Evolutionary conservation across 2,797 vertebrate species (phyloP).

Genomic region (Sternarchorhynchus goeldii): DNA sequence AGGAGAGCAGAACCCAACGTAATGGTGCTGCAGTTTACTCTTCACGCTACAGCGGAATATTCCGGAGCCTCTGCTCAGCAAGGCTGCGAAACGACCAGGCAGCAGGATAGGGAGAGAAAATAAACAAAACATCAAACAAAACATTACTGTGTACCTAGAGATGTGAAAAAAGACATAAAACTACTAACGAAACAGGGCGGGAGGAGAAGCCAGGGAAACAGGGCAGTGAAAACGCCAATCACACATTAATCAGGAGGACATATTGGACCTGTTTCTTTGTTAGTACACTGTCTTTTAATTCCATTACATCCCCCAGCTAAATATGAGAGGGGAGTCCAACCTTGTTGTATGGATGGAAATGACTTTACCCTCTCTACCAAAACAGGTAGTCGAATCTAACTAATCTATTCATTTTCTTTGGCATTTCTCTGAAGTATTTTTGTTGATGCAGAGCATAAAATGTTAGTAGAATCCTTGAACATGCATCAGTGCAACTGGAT

Average conservation of each 20-base stretch:
- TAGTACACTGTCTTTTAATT: too few species aligned
- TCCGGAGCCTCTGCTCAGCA: not conserved
- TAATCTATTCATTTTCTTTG: not conserved
- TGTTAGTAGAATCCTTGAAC: not conserved
- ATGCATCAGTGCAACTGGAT: not conserved
- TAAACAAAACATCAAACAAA: conserved; percentile 8
- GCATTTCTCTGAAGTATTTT: conserved; percentile 6
- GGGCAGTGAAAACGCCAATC: not conserved
- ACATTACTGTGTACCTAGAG: not conserved
- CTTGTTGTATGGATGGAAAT: too few species aligned
- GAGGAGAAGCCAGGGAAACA: not conserved
- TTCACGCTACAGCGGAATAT: not conserved
- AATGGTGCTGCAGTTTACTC: conserved; percentile 24
- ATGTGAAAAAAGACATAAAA: too few species aligned
- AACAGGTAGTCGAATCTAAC: not conserved
- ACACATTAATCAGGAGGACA: not conserved
- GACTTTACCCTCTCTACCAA: too few species aligned
- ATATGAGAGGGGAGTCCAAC: too few species aligned
- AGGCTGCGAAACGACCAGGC: conserved; percentile 9
- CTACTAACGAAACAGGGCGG: not conserved
- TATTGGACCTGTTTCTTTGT: too few species aligned
- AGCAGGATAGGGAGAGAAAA: conserved; percentile 1
- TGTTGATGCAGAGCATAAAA: not conserved
- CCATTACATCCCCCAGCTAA: too few species aligned
- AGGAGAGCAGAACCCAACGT: conserved; percentile 34